Evolutionary conservation across 2,113 vertebrate genomes (phyloP), one percentile per base, ranked within the genome.

Genomic region (Sturnus vulgaris): DNA sequence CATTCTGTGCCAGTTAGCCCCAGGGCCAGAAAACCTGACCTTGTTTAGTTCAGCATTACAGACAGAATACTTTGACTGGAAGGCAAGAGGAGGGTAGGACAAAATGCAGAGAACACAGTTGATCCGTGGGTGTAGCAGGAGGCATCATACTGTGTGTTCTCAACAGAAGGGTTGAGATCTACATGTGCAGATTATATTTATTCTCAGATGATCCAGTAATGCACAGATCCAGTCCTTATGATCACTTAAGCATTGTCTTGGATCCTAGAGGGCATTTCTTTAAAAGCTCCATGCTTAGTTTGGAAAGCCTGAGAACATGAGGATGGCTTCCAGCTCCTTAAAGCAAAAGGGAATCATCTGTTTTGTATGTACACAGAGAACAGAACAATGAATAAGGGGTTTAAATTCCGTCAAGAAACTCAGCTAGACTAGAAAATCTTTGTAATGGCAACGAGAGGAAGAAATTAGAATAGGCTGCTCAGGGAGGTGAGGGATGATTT

Each of bases 1-100:
- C 56, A 40, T 81, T 86, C 86, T 46, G 52, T 92, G 91, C 94
- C 95, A 94, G 80, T 81, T 94, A 78, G 86, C 95, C 86, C 87
- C 44, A 30, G 86, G 91, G 77, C 27, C 95, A 94, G 86, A 92
- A 92, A 92, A 91, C 52, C 68, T 90, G 91, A 86, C 86, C 72
- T 90, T 88, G 86, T 90, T 94, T 95, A 47, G 90, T 92, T 93
- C 90, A 86, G 56, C 75, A 20, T 75, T 88, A 73, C 63, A 75
- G 82, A 63, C 55, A 90, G 50, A 81, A 56, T 75, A 66, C 60
- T 86, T 93, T 4, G 6, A 78, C 64, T 86, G 42, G 47, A 94
- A 93, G 76, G 56, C 59, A 81, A 56, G 49, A 83, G 42, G 33
- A 86, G 72, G 15, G 25, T 52, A 86, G 88, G 80, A 65, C 37